Evolutionary conservation across 2,113 vertebrate species (phyloP).

Genomic region (Hypanus sabinus): DNA sequence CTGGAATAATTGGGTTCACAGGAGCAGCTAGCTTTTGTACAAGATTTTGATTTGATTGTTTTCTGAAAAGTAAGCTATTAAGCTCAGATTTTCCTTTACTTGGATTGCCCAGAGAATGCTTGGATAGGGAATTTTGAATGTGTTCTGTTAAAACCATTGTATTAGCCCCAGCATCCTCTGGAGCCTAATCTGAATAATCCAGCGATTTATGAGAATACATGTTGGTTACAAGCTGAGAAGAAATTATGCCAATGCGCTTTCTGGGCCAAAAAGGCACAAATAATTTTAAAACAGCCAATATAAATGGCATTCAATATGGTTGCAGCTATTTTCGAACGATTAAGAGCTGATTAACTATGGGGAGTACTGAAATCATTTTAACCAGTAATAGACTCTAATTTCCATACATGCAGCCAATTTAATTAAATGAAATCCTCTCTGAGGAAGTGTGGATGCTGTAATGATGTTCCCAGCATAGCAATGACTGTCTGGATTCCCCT

Average conservation of each 20-base stretch:
- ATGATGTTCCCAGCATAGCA: neutral
- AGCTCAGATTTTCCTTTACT: neutral
- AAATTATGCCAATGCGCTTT: neutral
- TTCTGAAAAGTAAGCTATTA: neutral
- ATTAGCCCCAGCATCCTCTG: neutral
- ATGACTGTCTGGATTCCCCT: neutral
- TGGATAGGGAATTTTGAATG: neutral
- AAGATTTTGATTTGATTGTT: neutral
- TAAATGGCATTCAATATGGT: neutral
- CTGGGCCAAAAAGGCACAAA: neutral
- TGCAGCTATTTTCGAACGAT: neutral
- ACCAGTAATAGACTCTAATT: neutral
- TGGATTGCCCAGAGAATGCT: neutral
- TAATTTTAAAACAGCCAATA: neutral
- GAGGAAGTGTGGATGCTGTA: neutral
- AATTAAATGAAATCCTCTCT: neutral
- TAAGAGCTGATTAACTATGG: neutral
- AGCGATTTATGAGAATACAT: neutral
- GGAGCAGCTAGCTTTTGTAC: neutral
- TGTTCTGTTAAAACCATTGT: neutral
- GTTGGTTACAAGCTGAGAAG: neutral
- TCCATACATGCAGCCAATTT: neutral
- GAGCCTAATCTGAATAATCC: neutral
- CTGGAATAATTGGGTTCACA: neutral
- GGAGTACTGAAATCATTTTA: neutral